Evolutionary conservation across 2,797 vertebrate genomes (phyloP).

Genomic region (Semaprochilodus insignis): DNA sequence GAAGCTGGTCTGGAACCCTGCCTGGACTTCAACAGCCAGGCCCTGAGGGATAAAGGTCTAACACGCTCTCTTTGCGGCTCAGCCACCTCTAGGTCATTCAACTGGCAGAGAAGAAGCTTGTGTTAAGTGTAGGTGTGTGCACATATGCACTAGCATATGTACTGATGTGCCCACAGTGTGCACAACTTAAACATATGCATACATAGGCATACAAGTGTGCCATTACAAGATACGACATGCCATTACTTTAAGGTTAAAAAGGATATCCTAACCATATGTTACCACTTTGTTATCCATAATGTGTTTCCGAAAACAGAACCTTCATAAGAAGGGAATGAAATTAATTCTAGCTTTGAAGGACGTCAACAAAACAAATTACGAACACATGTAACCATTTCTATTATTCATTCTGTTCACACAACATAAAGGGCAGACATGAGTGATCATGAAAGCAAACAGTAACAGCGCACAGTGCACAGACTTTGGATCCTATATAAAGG

Average conservation of each 20-base stretch:
- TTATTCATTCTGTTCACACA: no score
- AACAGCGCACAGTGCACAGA: no score
- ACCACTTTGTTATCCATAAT: not conserved
- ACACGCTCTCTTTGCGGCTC: conserved; percentile 31
- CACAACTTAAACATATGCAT: conserved; percentile 9
- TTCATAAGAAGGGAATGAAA: not conserved
- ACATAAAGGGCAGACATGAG: no score
- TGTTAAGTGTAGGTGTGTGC: not conserved
- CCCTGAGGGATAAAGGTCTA: conserved; percentile 26
- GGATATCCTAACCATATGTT: not conserved
- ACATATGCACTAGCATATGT: not conserved
- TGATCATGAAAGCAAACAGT: no score
- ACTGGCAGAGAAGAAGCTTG: conserved; percentile 22
- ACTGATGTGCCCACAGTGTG: not conserved
- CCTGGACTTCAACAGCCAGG: conserved; percentile 46
- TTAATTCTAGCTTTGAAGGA: no score
- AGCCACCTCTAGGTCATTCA: conserved; percentile 39
- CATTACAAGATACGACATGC: not conserved
- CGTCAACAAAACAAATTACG: no score
- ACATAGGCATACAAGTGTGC: not conserved
- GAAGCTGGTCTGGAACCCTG: conserved; percentile 42
- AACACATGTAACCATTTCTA: no score
- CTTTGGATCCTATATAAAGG: no score
- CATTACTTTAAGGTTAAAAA: conserved; percentile 7
- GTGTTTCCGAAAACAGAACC: not conserved